Percentiles rank a stretch among this genome's conserved stretches.
These are phyloP conservation scores for Amblyjoppa proteus DNA, from an alignment of 2,888 invertebrate genomes.

Conservation along the genomic window DNA sequence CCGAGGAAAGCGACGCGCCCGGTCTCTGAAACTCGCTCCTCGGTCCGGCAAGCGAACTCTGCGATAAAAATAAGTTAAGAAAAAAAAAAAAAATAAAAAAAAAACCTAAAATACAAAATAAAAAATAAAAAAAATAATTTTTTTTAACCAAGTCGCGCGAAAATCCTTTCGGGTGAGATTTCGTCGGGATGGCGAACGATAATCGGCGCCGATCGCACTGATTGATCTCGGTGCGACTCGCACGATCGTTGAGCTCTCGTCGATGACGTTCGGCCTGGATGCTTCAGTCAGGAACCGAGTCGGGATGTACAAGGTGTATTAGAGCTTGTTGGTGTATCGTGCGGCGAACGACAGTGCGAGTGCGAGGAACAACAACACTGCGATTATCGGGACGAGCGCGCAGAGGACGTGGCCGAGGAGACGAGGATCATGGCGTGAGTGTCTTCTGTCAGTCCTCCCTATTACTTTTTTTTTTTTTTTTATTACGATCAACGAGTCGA, in stretches of 20 bases:
- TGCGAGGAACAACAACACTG: neutral
- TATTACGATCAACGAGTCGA: conserved; percentile 23
- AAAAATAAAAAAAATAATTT: no score
- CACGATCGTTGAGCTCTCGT: neutral
- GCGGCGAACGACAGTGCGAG: conserved; percentile 27
- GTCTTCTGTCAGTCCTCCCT: neutral
- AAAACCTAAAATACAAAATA: no score
- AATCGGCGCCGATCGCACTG: neutral
- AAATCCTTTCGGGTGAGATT: neutral
- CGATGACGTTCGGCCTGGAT: conserved; percentile 34
- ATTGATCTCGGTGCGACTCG: neutral
- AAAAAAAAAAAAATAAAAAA: no score
- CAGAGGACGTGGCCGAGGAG: conserved; percentile 19
- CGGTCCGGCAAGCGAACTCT: neutral
- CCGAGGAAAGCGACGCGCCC: conserved; percentile 53
- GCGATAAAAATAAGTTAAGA: no score
- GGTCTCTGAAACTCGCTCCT: neutral
- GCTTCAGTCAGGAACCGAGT: neutral
- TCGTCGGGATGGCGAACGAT: neutral
- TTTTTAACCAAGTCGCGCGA: neutral
- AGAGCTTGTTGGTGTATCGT: conserved; percentile 45
- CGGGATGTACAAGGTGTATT: conserved; percentile 45
- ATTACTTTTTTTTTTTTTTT: neutral
- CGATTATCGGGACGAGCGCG: conserved; percentile 13
- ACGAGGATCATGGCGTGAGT: conserved; percentile 56